Evolutionary conservation across 2,797 vertebrate genomes (phyloP), one percentile per base, ranked within the genome.

Genomic region (Labeo calbasu): DNA sequence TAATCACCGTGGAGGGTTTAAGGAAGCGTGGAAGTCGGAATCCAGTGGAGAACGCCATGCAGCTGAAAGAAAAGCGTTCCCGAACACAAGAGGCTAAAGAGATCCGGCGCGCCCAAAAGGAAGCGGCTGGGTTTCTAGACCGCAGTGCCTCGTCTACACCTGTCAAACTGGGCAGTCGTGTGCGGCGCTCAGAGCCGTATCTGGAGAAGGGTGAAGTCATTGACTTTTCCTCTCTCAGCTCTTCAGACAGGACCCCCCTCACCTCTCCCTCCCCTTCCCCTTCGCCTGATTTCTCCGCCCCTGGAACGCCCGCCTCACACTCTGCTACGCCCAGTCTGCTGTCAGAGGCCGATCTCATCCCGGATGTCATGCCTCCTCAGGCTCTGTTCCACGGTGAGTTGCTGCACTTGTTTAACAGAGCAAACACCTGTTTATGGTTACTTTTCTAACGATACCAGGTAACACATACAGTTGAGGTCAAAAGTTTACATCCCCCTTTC

Each of bases 41-140:
- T 88, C 96, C 97, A 0, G 98, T 98, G 0, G 98, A 99, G 83
- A 98, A 93, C 0, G 98, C 98, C 90, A 99, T 99, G 92, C 98
- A 99, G 88, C 92, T 99, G 85, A 99, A 99, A 90, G 98, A 99
- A 91, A 99, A 99, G 88, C 95, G 98, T 0, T 97, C 94, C 0
- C 96, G 97, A 28, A 99, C 97, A 0, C 98, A 99, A 90, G 98
- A 99, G 89, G 97, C 98, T 66, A 99, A 99, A 91, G 98, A 99
- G 5, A 99, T 99, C 86, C 94, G 98, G 11, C 93, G 97, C 3
- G 98, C 98, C 0, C 98, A 99, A 94, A 98, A 97, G 86, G 98
- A 98, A 88, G 97, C 97, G 0, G 95, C 94, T 0, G 92, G 96
- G 53, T 98, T 96, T 87, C 86, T 94, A 57, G 96, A 96, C 85